Evolutionary conservation across 2,888 invertebrate species (phyloP).

Genomic region (Tolmerus cingulatus): DNA sequence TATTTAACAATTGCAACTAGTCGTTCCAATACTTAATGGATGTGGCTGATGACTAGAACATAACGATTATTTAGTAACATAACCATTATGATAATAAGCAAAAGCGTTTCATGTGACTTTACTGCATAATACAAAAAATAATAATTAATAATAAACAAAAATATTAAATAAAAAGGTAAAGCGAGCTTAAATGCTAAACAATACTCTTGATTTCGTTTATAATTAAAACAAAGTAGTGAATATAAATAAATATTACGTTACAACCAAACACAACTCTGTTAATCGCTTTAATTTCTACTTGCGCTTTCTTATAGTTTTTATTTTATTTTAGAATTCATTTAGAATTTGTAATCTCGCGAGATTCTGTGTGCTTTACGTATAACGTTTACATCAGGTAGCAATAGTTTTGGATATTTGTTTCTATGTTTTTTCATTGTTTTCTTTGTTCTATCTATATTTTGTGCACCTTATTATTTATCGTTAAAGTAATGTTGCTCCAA

Average conservation of each 20-base stretch:
- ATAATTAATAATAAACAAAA: background rate
- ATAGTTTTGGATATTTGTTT: slow-evolving; percentile 6
- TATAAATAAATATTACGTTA: background rate
- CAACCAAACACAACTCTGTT: background rate
- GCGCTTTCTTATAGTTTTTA: background rate
- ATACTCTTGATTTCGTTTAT: background rate
- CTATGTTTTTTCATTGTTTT: background rate
- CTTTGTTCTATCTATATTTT: background rate
- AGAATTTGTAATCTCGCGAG: background rate
- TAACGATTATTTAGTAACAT: background rate
- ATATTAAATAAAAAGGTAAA: background rate
- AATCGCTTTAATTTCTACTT: background rate
- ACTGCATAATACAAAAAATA: background rate
- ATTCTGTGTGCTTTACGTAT: background rate
- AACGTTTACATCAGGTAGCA: slow-evolving; percentile 23
- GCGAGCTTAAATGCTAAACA: background rate
- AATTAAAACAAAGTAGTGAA: background rate
- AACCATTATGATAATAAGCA: background rate
- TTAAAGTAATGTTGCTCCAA: slow-evolving; percentile 19
- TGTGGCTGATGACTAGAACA: background rate
- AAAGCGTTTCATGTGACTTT: background rate
- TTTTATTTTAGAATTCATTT: background rate
- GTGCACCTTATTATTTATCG: background rate
- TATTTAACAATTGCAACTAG: background rate
- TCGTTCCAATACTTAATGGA: background rate